These are phyloP conservation scores for Channa maculata DNA, from an alignment of 2,113 vertebrate genomes.

Conservation along the genomic window DNA sequence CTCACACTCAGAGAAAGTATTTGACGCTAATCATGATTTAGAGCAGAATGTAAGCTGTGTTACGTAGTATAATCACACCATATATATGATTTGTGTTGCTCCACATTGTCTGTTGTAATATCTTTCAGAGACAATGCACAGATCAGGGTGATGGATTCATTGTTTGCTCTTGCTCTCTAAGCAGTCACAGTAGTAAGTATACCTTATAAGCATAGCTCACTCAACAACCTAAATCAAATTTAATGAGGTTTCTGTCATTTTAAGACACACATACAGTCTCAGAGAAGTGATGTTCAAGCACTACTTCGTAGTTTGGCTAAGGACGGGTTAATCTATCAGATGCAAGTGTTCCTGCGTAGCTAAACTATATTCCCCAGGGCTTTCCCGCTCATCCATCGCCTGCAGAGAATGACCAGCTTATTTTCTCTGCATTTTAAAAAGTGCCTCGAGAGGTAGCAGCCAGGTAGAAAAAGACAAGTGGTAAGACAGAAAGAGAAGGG, in stretches of 20 bases:
- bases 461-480: conserved; percentile 1
- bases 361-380: conserved; percentile 54
- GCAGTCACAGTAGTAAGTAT: conserved; percentile 24
- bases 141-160: conserved; percentile 57
- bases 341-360: conserved; percentile 37
- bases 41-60: conserved; percentile 43
- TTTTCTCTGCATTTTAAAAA: conserved; percentile 73
- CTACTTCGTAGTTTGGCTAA: conserved; percentile 23
- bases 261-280: conserved; percentile 1
- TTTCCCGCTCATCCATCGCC: conserved; percentile 59
- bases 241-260: conserved; percentile 49
- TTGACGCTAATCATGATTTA: conserved; percentile 66
- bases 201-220: conserved; percentile 28
- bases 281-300: conserved; percentile 16
- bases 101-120: conserved; percentile 32
- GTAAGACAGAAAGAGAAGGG: conserved; percentile 40
- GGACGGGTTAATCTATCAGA: conserved; percentile 72
- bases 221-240: conserved; percentile 47
- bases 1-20: conserved; percentile 38
- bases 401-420: conserved; percentile 55
- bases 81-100: conserved; percentile 40
- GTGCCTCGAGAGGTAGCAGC: conserved; percentile 49
- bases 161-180: conserved; percentile 43
- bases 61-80: conserved; percentile 31
- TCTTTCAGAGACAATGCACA: conserved; percentile 22